A percentile compares a stretch with the other conserved stretches of the same genome.
Evolutionary conservation across 1,140 invertebrate genomes (phyloP).

Genomic region (Zaprionus nigranus): DNA sequence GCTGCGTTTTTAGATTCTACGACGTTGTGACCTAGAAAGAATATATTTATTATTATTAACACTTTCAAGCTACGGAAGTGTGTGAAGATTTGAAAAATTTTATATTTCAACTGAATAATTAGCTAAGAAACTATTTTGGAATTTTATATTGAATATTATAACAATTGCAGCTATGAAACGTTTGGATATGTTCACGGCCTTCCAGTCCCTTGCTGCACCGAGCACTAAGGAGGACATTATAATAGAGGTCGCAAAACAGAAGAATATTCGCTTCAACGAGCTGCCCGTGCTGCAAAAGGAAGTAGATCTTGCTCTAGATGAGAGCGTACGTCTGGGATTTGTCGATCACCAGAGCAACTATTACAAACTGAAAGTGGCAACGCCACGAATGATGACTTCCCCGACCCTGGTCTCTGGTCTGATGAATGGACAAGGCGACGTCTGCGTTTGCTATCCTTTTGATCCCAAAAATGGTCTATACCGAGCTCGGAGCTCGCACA

Average conservation of each 20-base stretch:
- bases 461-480: not conserved
- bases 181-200: conserved; percentile 27
- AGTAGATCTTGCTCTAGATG: conserved; percentile 26
- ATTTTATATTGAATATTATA: not conserved
- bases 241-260: conserved; percentile 36
- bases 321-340: conserved; percentile 24
- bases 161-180: conserved; percentile 26
- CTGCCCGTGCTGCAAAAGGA: conserved; percentile 36
- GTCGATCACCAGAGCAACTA: conserved; percentile 1
- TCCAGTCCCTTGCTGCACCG: conserved; percentile 6
- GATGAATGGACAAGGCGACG: conserved; percentile 24
- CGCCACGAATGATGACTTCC: no score
- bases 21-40: not conserved
- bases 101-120: not conserved
- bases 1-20: not conserved
- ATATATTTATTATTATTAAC: not conserved
- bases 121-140: not conserved
- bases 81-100: not conserved
- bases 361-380: conserved; percentile 17
- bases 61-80: not conserved
- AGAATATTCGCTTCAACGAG: conserved; percentile 47
- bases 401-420: not conserved
- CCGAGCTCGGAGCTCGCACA: not conserved
- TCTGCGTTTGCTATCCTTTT: not conserved
- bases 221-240: conserved; percentile 39